Evolutionary conservation across 2,113 vertebrate species (phyloP).

Genomic region (Oenanthe melanoleuca): DNA sequence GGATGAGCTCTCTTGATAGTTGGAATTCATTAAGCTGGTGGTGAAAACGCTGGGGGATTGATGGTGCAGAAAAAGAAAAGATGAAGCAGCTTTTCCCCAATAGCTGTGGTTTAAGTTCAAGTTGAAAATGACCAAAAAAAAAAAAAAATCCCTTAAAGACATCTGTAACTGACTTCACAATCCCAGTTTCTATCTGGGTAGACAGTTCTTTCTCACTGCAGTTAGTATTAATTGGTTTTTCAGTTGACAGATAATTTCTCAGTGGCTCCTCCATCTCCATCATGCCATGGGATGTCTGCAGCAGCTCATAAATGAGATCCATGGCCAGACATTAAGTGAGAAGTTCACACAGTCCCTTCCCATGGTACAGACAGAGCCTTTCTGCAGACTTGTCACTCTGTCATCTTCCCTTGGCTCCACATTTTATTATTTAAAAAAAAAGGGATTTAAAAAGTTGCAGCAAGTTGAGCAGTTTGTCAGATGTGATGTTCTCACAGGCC

Average conservation of each 20-base stretch:
- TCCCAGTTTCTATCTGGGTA: background rate
- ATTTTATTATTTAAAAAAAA: background rate
- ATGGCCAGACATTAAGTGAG: background rate
- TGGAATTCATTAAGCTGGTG: slow-evolving; percentile 61
- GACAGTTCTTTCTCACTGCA: slow-evolving; percentile 14
- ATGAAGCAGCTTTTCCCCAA: slow-evolving; percentile 41
- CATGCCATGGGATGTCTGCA: background rate
- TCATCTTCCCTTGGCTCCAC: background rate
- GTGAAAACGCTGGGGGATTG: slow-evolving; percentile 51
- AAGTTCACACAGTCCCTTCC: background rate
- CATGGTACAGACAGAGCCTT: background rate
- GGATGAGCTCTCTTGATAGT: slow-evolving; percentile 60
- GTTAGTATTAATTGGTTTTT: slow-evolving; percentile 41
- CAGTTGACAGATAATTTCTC: slow-evolving; percentile 24
- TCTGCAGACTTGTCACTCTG: slow-evolving; percentile 16
- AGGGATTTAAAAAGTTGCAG: background rate
- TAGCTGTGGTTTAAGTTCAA: slow-evolving; percentile 42
- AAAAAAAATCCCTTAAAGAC: background rate
- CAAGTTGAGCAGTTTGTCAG: slow-evolving; percentile 24
- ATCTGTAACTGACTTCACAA: slow-evolving; percentile 12
- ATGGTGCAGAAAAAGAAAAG: slow-evolving; percentile 49
- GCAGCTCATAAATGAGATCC: background rate
- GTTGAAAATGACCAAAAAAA: slow-evolving; percentile 1
- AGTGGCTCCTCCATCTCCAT: background rate
- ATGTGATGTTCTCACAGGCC: background rate